phyloP scores from a whole-genome alignment of 2,888 invertebrate genomes.

The Petrolisthes cinctipes region DNA sequence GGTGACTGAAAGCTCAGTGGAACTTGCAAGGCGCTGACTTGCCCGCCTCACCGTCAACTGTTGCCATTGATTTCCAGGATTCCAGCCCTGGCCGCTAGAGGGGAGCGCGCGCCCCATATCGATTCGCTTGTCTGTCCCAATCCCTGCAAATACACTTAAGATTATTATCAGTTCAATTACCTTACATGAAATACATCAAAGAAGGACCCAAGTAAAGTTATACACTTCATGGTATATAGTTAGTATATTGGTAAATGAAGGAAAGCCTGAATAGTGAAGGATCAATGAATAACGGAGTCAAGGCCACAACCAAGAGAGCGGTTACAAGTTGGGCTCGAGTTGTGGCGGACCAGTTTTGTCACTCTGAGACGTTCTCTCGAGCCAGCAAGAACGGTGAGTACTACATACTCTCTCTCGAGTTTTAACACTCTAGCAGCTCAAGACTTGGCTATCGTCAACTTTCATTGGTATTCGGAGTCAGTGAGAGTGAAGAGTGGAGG shows the following conservation, averaged over 20 bases:
- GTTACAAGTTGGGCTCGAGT: conserved; percentile 36
- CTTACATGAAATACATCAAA: no score
- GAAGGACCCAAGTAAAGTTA: no score
- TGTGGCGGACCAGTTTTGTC: conserved; percentile 37
- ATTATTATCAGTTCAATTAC: neutral
- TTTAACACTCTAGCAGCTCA: neutral
- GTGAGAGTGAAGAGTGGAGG: neutral
- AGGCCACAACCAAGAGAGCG: conserved; percentile 16
- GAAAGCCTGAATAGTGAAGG: neutral
- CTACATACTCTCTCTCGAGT: neutral
- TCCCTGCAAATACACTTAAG: neutral
- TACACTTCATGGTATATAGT: no score
- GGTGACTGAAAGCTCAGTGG: neutral
- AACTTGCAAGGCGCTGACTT: conserved; percentile 46
- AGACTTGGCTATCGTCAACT: neutral
- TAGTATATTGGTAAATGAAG: no score
- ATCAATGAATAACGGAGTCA: neutral
- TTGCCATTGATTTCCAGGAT: conserved; percentile 61
- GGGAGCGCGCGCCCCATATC: conserved; percentile 56
- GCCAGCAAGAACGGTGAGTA: conserved; percentile 54
- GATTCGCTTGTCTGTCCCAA: conserved; percentile 37
- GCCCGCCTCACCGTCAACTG: conserved; percentile 51
- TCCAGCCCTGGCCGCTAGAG: conserved; percentile 43
- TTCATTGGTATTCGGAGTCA: neutral
- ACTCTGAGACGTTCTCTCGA: conserved; percentile 52